Evolutionary conservation across 2,888 invertebrate genomes (phyloP).

Genomic region (Acleris emargana): DNA sequence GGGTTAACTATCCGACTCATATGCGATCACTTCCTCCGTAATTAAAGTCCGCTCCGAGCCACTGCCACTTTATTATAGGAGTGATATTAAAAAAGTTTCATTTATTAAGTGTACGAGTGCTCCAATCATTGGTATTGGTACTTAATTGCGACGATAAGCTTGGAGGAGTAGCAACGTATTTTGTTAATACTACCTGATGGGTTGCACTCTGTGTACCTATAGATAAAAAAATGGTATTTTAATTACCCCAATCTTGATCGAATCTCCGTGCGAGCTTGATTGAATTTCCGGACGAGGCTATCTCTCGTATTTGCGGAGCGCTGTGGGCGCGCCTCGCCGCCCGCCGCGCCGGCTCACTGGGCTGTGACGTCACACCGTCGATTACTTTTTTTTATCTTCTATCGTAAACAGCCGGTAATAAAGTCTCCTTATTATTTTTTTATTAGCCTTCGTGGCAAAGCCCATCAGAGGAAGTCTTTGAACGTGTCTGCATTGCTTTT

Average conservation of each 20-base stretch:
- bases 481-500: slow-evolving; percentile 23
- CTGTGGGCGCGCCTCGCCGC: slow-evolving; percentile 58
- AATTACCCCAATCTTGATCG: slow-evolving; percentile 80
- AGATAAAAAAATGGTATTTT: slow-evolving; percentile 74
- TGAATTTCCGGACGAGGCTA: slow-evolving; percentile 78
- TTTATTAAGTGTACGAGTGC: slow-evolving; percentile 8
- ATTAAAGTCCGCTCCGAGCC: slow-evolving; percentile 53
- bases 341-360: slow-evolving; percentile 73
- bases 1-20: slow-evolving; percentile 49
- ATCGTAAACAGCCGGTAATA: slow-evolving; percentile 75
- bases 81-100: slow-evolving; percentile 27
- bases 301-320: slow-evolving; percentile 75
- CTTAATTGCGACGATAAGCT: no score
- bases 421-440: slow-evolving; percentile 62
- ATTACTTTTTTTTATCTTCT: slow-evolving; percentile 72
- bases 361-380: slow-evolving; percentile 73
- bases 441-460: slow-evolving; percentile 42
- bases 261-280: slow-evolving; percentile 78
- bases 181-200: slow-evolving; percentile 7
- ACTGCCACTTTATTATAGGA: slow-evolving; percentile 35
- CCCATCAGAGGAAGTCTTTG: slow-evolving; percentile 28
- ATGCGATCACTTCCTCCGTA: slow-evolving; percentile 47
- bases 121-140: not conserved
- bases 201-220: slow-evolving; percentile 44
- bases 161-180: no score